Conservation (phyloP, 2,797 vertebrate species). For the Hirundo rustica region DNA sequence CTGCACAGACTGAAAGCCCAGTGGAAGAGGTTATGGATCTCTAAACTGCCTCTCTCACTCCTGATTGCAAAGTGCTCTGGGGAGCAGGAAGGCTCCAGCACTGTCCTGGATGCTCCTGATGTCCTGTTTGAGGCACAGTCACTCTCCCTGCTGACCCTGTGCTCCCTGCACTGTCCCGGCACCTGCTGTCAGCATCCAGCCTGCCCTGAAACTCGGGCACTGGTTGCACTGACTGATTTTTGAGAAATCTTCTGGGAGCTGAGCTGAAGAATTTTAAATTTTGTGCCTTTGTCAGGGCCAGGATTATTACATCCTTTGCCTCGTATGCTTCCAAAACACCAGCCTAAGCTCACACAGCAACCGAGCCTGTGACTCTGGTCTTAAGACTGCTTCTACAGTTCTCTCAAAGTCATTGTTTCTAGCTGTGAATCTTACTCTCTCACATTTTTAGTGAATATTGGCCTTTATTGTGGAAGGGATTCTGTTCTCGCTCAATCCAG, state of each 20-base stretch:
- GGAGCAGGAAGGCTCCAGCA: background rate
- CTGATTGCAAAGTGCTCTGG: background rate
- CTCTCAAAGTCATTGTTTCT: background rate
- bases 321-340: background rate
- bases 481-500: background rate
- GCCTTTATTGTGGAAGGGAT: background rate
- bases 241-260: background rate
- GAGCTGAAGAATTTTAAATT: background rate
- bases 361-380: background rate
- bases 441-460: background rate
- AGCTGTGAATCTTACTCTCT: background rate
- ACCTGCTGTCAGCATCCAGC: background rate
- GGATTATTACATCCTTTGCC: background rate
- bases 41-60: background rate
- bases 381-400: background rate
- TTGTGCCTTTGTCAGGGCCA: background rate
- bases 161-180: background rate
- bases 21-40: background rate
- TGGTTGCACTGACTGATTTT: background rate
- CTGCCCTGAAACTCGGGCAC: background rate
- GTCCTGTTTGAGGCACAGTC: background rate
- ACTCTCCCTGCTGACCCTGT: background rate
- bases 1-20: background rate
- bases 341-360: background rate
- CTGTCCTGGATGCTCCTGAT: background rate